Conservation (phyloP, 2,797 vertebrate genomes). For the Pyrocephalus nanus region DNA sequence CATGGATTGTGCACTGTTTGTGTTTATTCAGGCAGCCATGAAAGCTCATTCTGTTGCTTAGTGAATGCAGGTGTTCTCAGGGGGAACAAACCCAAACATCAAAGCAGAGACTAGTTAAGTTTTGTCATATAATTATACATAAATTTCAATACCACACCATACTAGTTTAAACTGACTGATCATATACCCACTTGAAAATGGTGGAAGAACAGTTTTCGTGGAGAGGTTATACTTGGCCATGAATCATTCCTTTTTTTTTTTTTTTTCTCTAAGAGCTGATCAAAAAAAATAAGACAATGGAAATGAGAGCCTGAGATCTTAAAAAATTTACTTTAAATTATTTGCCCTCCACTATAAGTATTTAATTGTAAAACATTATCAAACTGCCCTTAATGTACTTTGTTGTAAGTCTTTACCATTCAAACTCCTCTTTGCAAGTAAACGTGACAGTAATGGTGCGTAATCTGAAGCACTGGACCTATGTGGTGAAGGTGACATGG, state of each 20-base stretch:
- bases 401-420: neutral
- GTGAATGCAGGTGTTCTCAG: neutral
- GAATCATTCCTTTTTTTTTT: neutral
- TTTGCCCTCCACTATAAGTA: neutral
- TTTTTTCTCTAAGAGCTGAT: neutral
- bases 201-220: neutral
- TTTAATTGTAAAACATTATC: neutral
- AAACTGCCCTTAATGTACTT: neutral
- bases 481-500: neutral
- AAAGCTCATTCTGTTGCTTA: neutral
- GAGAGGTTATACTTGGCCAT: neutral
- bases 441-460: conserved; percentile 23
- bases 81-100: neutral
- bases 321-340: neutral
- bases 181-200: neutral
- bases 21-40: neutral
- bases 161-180: neutral
- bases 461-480: neutral
- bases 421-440: conserved; percentile 7
- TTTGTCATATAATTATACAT: neutral
- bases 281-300: neutral
- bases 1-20: neutral
- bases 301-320: neutral
- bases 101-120: neutral
- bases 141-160: neutral